Evolutionary conservation across 2,797 vertebrate genomes (phyloP).

Genomic region (Phaenicophaeus curvirostris): DNA sequence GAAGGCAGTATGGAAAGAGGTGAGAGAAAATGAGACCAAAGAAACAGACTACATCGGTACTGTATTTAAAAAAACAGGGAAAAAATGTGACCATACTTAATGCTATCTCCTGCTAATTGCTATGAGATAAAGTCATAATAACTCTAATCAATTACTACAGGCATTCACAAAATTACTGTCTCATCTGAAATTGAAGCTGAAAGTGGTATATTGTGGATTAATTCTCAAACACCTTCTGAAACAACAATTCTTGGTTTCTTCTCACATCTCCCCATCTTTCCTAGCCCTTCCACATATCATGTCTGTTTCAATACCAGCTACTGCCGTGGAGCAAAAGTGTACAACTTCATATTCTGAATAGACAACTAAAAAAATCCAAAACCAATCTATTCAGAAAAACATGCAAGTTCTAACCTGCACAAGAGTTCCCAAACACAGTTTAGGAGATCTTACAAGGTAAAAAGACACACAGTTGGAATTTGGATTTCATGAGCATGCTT

Average conservation of each 20-base stretch:
- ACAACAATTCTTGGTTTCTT: neutral
- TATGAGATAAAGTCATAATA: neutral
- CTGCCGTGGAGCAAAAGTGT: neutral
- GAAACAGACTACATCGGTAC: neutral
- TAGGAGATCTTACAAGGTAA: neutral
- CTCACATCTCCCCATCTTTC: neutral
- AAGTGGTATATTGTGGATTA: neutral
- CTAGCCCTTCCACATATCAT: fast-evolving
- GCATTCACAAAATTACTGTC: neutral
- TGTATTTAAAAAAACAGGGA: neutral
- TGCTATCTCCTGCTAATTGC: neutral
- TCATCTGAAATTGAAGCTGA: neutral
- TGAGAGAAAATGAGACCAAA: neutral
- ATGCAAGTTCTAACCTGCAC: neutral
- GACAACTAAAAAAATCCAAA: neutral
- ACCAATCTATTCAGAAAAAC: neutral
- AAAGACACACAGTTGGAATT: neutral
- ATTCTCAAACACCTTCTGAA: neutral
- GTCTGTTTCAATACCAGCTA: neutral
- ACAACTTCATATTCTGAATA: neutral
- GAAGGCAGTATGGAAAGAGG: neutral
- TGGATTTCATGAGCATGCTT: neutral
- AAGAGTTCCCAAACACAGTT: neutral
- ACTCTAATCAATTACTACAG: neutral
- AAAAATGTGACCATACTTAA: neutral